Conservation (phyloP, 2,113 vertebrate genomes). For the Laticauda laticaudata region DNA sequence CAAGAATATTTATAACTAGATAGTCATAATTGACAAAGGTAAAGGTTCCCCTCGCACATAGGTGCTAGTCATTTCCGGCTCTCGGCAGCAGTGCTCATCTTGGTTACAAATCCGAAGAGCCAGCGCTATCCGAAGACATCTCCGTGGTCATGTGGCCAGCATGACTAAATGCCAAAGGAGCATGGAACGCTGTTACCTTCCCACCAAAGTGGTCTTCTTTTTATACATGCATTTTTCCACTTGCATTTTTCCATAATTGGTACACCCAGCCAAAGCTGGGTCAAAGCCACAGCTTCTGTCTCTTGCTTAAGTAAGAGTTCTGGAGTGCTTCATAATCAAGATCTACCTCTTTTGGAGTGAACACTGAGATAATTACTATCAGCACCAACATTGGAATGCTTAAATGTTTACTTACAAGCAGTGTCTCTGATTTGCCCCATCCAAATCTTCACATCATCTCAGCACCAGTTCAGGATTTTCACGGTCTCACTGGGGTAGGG, state of each 20-base stretch:
- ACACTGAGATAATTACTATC: neutral
- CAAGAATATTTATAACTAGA: neutral
- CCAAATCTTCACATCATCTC: neutral
- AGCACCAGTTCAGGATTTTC: neutral
- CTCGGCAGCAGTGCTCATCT: too few species aligned
- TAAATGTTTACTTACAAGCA: neutral
- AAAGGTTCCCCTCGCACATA: too few species aligned
- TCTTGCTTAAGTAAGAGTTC: neutral
- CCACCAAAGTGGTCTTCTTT: too few species aligned
- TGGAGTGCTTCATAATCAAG: neutral
- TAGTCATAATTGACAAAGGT: neutral
- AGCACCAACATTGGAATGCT: neutral
- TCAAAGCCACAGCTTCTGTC: neutral
- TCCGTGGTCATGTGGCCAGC: too few species aligned
- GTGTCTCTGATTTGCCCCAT: neutral
- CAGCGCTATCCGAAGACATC: too few species aligned
- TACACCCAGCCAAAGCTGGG: neutral
- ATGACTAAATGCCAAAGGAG: too few species aligned
- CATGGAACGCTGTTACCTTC: too few species aligned
- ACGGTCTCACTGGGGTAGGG: neutral
- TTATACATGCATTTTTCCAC: too few species aligned
- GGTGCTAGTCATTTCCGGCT: too few species aligned
- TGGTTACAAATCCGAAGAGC: too few species aligned
- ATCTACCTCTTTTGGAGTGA: neutral
- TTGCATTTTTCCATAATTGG: too few species aligned